These are phyloP conservation scores for Apantesis nais DNA, from an alignment of 2,888 invertebrate genomes.

Conservation along the genomic window DNA sequence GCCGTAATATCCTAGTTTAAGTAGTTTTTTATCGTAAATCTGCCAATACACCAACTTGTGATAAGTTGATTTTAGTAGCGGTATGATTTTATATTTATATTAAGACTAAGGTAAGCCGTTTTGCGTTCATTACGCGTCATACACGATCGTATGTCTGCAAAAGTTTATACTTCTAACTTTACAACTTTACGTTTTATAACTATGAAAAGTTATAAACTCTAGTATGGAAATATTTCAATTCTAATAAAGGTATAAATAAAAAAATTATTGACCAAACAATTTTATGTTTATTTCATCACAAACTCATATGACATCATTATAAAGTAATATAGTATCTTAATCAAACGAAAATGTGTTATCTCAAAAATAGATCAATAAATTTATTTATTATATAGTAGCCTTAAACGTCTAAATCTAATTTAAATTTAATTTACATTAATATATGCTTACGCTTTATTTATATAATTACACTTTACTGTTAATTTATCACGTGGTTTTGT, in stretches of 20 bases:
- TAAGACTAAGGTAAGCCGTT: no score
- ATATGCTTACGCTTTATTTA: slow-evolving; percentile 55
- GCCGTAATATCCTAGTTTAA: no score
- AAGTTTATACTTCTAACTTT: no score
- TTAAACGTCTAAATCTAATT: slow-evolving; percentile 59
- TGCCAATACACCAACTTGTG: no score
- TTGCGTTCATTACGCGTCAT: no score
- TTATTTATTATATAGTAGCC: slow-evolving; percentile 64
- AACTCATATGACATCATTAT: slow-evolving; percentile 62
- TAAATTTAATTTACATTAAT: slow-evolving; percentile 67
- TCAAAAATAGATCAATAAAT: slow-evolving; percentile 59
- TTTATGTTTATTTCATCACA: slow-evolving; percentile 80
- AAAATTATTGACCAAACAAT: slow-evolving; percentile 65
- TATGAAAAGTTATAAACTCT: not conserved
- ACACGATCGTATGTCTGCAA: no score
- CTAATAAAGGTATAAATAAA: slow-evolving; percentile 14
- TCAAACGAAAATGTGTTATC: slow-evolving; percentile 60
- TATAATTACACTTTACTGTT: slow-evolving; percentile 69
- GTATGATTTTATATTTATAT: no score
- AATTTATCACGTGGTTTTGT: slow-evolving; percentile 81
- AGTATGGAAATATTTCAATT: not conserved
- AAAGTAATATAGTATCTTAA: slow-evolving; percentile 61
- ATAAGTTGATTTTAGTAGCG: no score
- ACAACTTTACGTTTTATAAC: no score
- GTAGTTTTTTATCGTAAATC: no score